Evolutionary conservation across 92 coral and sea anemone genomes (phyloP).

Genomic region (Zoanthus sociatus): DNA sequence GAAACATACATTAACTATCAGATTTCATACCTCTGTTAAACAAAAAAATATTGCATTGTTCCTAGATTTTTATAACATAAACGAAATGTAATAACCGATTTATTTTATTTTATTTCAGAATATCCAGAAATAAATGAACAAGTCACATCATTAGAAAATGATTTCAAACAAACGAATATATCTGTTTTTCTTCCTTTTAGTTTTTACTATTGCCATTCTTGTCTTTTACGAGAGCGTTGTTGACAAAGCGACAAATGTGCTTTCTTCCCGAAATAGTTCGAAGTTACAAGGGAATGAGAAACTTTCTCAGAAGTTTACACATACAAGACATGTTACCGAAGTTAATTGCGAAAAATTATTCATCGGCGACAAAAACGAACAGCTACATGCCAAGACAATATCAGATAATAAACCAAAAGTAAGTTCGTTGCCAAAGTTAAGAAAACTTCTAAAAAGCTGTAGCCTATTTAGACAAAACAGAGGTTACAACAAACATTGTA

Average conservation of each 20-base stretch:
- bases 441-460: neutral
- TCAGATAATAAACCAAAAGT: neutral
- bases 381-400: neutral
- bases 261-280: neutral
- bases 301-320: neutral
- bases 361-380: neutral
- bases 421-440: neutral
- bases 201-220: neutral
- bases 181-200: neutral
- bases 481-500: slow-evolving; percentile 6
- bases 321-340: neutral
- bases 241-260: neutral
- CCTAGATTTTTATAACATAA: too few relatives aligned
- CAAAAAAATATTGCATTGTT: too few relatives aligned
- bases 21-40: too few relatives aligned
- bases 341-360: neutral
- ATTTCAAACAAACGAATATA: neutral
- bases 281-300: neutral
- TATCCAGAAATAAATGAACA: neutral
- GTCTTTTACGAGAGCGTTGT: neutral
- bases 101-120: neutral
- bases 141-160: neutral
- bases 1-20: too few relatives aligned
- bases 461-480: slow-evolving; percentile 11
- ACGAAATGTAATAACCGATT: neutral